Percentiles rank a stretch among this genome's conserved stretches.
Conservation (phyloP, 2,113 vertebrate genomes). For the Anolis sagrei region DNA sequence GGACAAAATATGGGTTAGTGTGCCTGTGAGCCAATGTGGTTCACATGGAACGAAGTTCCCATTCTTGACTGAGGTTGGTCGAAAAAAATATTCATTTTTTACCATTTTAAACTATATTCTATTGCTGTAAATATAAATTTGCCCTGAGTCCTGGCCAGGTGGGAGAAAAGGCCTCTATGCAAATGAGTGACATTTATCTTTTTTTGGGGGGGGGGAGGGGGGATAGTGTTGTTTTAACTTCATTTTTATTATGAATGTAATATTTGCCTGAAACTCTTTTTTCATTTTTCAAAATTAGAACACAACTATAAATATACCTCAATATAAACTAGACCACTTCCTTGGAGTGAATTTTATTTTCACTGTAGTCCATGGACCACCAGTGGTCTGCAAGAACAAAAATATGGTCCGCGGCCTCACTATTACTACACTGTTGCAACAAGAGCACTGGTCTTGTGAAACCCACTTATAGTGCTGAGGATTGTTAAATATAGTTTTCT, state of each 20-base stretch:
- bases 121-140: not conserved
- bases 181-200: not conserved
- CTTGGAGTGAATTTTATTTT: not conserved
- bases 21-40: not conserved
- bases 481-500: too few species aligned
- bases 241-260: not conserved
- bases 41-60: not conserved
- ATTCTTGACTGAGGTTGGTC: not conserved
- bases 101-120: not conserved
- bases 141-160: not conserved
- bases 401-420: too few species aligned
- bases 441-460: too few species aligned
- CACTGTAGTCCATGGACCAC: too few species aligned
- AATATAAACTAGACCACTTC: not conserved
- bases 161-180: not conserved
- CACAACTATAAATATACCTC: not conserved
- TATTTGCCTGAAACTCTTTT: too few species aligned
- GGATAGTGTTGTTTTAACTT: not conserved
- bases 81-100: not conserved
- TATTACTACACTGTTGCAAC: too few species aligned
- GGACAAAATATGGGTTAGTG: slow-evolving; percentile 5
- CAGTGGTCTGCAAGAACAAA: too few species aligned
- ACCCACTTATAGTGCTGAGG: too few species aligned
- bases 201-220: not conserved
- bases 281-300: not conserved